Base-by-base conservation (phyloP, 2,113 vertebrate species). In the Crotophaga sulcirostris region DNA sequence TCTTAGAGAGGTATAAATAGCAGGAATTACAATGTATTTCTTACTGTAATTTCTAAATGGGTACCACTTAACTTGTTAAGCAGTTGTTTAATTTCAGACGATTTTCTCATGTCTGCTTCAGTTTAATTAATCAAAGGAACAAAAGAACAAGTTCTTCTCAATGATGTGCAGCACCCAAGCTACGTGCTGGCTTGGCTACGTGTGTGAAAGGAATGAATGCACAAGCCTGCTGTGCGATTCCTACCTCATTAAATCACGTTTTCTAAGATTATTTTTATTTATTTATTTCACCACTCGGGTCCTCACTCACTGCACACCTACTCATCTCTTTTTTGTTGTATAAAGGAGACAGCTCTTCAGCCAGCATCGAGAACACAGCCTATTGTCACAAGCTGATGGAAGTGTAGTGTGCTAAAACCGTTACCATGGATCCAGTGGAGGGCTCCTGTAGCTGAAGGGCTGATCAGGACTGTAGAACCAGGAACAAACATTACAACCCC, bases 381-480 rank as follows among this genome's bases (percentile, higher is more conserved):
- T 96, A 80, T 66, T 85, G 93, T 81, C 92, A 95, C 87, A 94
- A 95, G 96, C 94, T 93, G 97, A 96, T 56, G 38, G 96, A 97
- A 94, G 91, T 36, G 91, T 70, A 78, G 97, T 83, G 80, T 83
- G 97, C 93, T 93, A 97, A 97, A 90, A 86, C 96, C 56, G 97
- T 98, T 98, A 97, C 98, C 98, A 98, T 98, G 98, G 98, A 96
- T 98, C 97, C 97, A 51, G 92, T 52, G 91, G 40, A 93, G 94
- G 93, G 96, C 94, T 90, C 97, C 96, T 18, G 94, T 19, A 94
- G 96, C 92, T 66, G 95, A 91, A 95, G 63, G 63, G 96, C 89
- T 87, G 74, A 67, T 40, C 83, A 74, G 92, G 84, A 73, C 4
- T 55, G 94, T 95, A 66, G 33, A 96, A 91, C 84, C 9, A 2